phyloP scores from a whole-genome alignment of 2,797 vertebrate genomes.

The Sciurus carolinensis region DNA sequence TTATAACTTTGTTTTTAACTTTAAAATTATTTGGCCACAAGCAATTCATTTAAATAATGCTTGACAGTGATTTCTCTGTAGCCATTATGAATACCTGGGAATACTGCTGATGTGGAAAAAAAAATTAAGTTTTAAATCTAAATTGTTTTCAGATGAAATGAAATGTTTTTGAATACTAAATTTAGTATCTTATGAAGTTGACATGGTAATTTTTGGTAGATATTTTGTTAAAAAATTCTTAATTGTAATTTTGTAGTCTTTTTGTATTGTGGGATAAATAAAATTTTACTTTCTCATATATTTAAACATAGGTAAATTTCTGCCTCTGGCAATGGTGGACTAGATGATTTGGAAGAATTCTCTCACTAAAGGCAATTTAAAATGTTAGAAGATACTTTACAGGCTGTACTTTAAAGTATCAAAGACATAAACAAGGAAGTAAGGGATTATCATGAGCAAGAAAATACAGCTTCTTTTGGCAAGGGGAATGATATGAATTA shows the following conservation, averaged over 20 bases:
- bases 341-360: background rate
- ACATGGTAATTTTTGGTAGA: background rate
- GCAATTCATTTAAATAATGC: background rate
- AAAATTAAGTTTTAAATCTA: background rate
- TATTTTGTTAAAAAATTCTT: constrained; percentile 5
- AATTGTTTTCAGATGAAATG: constrained; percentile 27
- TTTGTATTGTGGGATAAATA: background rate
- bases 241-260: background rate
- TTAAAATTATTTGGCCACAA: constrained; percentile 23
- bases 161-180: constrained; percentile 8
- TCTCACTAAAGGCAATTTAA: constrained; percentile 19
- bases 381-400: background rate
- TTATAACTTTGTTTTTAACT: background rate
- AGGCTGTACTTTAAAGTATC: background rate
- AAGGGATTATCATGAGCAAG: background rate
- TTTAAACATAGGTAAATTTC: constrained; percentile 50
- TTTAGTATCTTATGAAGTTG: constrained; percentile 14
- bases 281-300: constrained; percentile 25
- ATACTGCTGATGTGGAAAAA: background rate
- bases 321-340: background rate
- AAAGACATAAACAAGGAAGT: constrained; percentile 7
- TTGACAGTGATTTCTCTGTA: constrained; percentile 12
- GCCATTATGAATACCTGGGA: background rate
- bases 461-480: background rate
- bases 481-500: background rate